These are phyloP conservation scores for Octodonta nipae DNA, from an alignment of 2,888 invertebrate species.

Conservation along the genomic window DNA sequence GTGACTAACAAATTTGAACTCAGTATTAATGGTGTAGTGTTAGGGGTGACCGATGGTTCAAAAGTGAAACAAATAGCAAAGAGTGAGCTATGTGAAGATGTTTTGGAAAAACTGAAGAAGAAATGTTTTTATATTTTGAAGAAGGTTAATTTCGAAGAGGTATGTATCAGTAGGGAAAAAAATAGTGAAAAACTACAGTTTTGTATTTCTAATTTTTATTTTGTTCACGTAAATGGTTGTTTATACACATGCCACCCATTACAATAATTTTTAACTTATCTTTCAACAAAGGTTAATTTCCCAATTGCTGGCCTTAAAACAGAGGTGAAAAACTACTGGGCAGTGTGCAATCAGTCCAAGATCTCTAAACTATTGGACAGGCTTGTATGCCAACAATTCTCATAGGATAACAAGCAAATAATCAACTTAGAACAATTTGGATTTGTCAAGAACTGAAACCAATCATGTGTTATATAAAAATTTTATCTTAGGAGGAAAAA, in stretches of 20 bases:
- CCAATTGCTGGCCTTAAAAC: too few species aligned
- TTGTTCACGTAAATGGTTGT: not conserved
- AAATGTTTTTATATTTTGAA: constrained; percentile 21
- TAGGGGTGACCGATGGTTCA: constrained; percentile 11
- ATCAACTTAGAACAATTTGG: too few species aligned
- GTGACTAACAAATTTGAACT: constrained; percentile 8
- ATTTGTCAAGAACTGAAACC: too few species aligned
- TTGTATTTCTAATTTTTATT: not conserved
- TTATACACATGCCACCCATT: not conserved
- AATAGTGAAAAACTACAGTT: not conserved
- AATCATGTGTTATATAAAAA: too few species aligned
- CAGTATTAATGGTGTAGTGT: constrained; percentile 10
- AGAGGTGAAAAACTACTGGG: too few species aligned
- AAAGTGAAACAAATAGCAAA: constrained; percentile 15
- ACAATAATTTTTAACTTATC: too few species aligned
- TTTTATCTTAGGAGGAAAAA: too few species aligned
- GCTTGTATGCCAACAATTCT: too few species aligned
- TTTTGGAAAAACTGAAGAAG: constrained; percentile 16
- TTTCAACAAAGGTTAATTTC: too few species aligned
- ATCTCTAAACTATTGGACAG: too few species aligned
- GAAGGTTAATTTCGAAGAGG: constrained; percentile 20
- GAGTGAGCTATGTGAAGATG: constrained; percentile 17
- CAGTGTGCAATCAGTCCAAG: too few species aligned
- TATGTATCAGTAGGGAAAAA: constrained; percentile 12
- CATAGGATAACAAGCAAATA: too few species aligned